Base-by-base conservation (phyloP, 2,888 invertebrate genomes). In the Dasysyrphus albostriatus region DNA sequence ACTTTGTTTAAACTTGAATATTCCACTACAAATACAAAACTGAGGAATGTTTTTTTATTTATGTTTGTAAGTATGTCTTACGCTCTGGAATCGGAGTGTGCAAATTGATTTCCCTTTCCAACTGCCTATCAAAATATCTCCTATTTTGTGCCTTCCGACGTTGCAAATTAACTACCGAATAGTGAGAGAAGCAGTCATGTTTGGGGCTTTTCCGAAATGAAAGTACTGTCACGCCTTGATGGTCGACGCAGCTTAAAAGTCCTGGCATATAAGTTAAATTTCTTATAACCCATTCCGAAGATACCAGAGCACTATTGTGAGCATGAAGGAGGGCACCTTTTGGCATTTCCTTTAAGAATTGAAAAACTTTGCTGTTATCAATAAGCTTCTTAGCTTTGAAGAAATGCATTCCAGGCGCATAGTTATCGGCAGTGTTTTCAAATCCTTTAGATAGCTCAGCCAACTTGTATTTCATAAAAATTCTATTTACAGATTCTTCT, bases 91-190 rank as follows among this genome's bases (percentile, higher is more conserved):
- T 90, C 0, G 93, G 91, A 0, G 94, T 94, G 14, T 94, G 93
- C 80, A 96, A 91, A 8, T 95, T 94, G 69, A 96, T 93, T 34
- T 93, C 92, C n/a, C 93, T 92, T 58, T 93, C 93, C 61, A 96
- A 91, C 44, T 93, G 91, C 0, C 89, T 90, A 90, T 96, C 94
- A 76, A 95, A 94, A 10, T 91, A 80, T 0, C 89, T 89, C 0
- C 92, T 90, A 69, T 94, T 93, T 1, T 89, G 83, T 0, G 93
- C 79, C 80, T 89, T 91, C 93, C 91, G 12, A 90, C 94, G 73
- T 93, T 91, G 91, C 1, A 91, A 91, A 32, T 88, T 88, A 2
- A 92, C 90, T 0, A 70, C 67, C 0, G 90, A 88, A 80, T 91
- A 92, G 9, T 89, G 88, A 3, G 91, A 90, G 1, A 70, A 70